Evolutionary conservation across 2,888 invertebrate genomes (phyloP), one percentile per base, ranked within the genome.

Genomic region (Platycnemis pennipes): DNA sequence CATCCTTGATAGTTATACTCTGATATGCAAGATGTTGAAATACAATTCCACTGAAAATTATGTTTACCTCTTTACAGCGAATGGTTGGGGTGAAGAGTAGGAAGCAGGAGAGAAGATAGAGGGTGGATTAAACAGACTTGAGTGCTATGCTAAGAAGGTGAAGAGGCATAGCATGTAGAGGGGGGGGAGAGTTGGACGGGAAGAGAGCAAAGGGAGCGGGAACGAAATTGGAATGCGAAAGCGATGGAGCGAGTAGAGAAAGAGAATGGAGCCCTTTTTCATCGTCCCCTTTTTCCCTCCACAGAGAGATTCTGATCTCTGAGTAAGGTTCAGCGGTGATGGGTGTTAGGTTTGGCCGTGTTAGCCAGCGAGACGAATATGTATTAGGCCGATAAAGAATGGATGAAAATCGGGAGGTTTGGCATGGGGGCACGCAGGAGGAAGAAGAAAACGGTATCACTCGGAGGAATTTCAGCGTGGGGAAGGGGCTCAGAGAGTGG

Each of bases 341-440:
- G 63, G 63, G 63, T 26, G 63, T 63, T n/a, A 63, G 63, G 63
- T 26, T 63, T n/a, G 63, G 63, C 63, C n/a, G 63, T 63, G 63
- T 63, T 63, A 53, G 86, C 42, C 86, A 44, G 86, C 8, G 89
- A 53, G 53, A 53, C 53, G 89, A 56, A 49, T 26, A 53, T 53
- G 56, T 89, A 89, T 89, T 89, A 89, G 56, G 89, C 53, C 89
- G 56, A 89, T 56, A 49, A 42, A 89, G 63, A 63, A 63, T 63
- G 63, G 26, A 26, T 3, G 63, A 49, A 19, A 49, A 49, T 49
- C n/a, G 77, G n/a, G 77, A 2, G 77, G 13, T 11, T n/a, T n/a
- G n/a, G n/a, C n/a, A n/a, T n/a, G n/a, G n/a, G n/a, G n/a, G n/a
- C n/a, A n/a, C n/a, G n/a, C n/a, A n/a, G n/a, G n/a, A n/a, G n/a